phyloP scores from a whole-genome alignment of 1,140 invertebrate genomes.

The Steinernema khuongi region DNA sequence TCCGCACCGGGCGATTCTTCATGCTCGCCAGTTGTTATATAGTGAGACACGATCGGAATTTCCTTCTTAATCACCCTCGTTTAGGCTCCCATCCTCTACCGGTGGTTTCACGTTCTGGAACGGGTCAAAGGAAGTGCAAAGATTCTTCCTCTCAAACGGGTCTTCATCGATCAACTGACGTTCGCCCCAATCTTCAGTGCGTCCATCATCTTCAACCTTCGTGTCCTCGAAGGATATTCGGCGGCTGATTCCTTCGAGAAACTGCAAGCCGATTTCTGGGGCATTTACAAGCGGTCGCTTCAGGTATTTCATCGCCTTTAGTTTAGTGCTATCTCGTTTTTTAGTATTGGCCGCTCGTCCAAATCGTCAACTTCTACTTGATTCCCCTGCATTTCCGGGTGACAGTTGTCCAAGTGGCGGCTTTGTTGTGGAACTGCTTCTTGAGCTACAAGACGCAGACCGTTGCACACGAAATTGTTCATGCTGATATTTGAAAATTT shows the following conservation, averaged over 20 bases:
- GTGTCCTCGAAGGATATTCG: constrained; percentile 31
- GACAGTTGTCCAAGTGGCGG: constrained; percentile 33
- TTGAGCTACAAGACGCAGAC: constrained; percentile 32
- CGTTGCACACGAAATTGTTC: constrained; percentile 2
- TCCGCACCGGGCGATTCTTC: constrained; percentile 33
- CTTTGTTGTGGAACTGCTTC: constrained; percentile 39
- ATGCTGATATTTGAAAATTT: no score
- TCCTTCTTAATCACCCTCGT: not conserved
- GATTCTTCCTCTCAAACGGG: constrained; percentile 16
- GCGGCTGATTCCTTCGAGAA: constrained; percentile 13
- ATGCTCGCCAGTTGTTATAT: constrained; percentile 25
- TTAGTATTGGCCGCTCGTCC: constrained; percentile 38
- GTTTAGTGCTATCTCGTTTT: constrained; percentile 15
- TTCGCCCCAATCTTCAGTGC: constrained; percentile 33
- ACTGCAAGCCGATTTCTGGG: constrained; percentile 29
- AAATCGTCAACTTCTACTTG: constrained; percentile 40
- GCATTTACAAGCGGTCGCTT: constrained; percentile 21
- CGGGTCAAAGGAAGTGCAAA: constrained; percentile 2
- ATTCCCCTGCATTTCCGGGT: constrained; percentile 36
- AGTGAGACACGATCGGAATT: constrained; percentile 16
- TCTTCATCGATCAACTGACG: constrained; percentile 18
- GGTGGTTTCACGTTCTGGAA: constrained; percentile 19
- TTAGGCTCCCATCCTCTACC: constrained; percentile 18
- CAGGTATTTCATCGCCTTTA: not conserved
- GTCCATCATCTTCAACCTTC: constrained; percentile 28